phyloP scores from a whole-genome alignment of 2,797 vertebrate genomes.

The Cossypha dichroa region DNA sequence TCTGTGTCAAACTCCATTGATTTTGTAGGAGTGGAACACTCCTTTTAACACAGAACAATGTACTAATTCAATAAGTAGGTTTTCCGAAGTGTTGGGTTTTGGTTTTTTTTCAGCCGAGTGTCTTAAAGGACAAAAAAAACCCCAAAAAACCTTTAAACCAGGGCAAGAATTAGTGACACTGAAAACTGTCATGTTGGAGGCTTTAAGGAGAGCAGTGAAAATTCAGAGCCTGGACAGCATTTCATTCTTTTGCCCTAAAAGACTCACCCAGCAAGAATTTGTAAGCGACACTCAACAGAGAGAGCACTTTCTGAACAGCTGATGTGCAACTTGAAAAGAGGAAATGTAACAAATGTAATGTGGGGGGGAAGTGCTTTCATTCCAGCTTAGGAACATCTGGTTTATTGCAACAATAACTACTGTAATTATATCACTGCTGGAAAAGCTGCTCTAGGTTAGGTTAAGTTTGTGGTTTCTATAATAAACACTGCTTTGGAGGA shows the following conservation, averaged over 20 bases:
- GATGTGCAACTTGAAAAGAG: conserved; percentile 68
- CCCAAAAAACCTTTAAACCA: background rate
- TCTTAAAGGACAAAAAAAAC: background rate
- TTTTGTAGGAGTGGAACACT: background rate
- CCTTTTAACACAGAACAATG: background rate
- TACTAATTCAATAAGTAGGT: background rate
- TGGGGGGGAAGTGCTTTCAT: conserved; percentile 45
- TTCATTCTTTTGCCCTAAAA: background rate
- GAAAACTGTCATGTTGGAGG: background rate
- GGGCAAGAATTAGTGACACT: background rate
- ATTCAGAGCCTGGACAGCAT: background rate
- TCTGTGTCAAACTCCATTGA: background rate
- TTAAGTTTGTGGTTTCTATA: conserved; percentile 71
- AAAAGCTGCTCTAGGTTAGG: conserved; percentile 68
- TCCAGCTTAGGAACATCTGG: conserved; percentile 68
- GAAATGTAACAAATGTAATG: conserved; percentile 56
- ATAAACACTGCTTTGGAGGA: conserved; percentile 63
- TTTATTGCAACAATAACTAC: conserved; percentile 73
- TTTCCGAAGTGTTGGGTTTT: background rate
- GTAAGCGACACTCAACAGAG: conserved; percentile 50
- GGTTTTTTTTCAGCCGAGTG: background rate
- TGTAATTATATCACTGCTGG: conserved; percentile 73
- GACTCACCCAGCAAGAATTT: conserved; percentile 51
- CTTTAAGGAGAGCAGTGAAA: conserved; percentile 1
- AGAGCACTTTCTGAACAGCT: conserved; percentile 65